Evolutionary conservation across 2,113 vertebrate species (phyloP).

Genomic region (Delphinapterus leucas): DNA sequence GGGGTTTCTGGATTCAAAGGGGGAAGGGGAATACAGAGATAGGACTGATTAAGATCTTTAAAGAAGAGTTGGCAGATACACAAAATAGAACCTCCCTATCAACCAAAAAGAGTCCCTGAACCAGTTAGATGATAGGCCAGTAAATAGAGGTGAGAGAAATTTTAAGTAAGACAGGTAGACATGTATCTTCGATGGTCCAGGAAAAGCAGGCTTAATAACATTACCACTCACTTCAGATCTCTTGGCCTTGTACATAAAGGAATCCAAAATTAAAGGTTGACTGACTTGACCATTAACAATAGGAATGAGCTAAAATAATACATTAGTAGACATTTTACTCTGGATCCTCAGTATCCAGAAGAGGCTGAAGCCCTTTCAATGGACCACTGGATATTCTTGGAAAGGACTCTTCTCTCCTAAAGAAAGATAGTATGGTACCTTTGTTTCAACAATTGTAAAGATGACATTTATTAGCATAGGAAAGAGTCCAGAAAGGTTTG

Average conservation of each 20-base stretch:
- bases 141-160: not conserved
- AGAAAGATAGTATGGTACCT: not conserved
- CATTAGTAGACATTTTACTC: not conserved
- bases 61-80: conserved; percentile 11
- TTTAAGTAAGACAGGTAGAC: not conserved
- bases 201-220: not conserved
- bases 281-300: not conserved
- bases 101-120: not conserved
- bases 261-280: not conserved
- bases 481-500: not conserved
- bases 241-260: not conserved
- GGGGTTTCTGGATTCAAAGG: not conserved
- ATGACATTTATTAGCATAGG: not conserved
- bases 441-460: not conserved
- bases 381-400: not conserved
- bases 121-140: not conserved
- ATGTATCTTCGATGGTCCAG: not conserved
- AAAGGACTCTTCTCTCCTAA: not conserved
- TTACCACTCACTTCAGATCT: not conserved
- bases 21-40: not conserved
- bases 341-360: not conserved
- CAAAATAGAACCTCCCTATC: not conserved
- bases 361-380: not conserved
- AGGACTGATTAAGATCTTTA: conserved; percentile 14
- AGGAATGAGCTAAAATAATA: not conserved